Conservation (phyloP, 1,140 invertebrate species). For the Muscidifurax raptorellus region DNA sequence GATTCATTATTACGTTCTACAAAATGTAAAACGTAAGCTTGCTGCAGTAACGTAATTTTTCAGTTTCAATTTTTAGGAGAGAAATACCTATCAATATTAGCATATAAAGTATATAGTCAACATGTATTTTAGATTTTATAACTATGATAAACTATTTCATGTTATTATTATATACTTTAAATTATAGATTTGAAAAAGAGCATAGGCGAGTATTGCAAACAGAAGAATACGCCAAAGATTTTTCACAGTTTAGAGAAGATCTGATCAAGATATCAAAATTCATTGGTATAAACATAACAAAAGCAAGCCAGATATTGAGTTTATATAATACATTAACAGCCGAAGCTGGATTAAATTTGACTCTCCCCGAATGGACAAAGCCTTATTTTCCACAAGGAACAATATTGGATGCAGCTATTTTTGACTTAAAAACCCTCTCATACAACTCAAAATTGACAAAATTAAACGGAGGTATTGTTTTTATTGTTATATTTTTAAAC, state of each 20-base stretch:
- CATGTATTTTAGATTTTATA: too few relatives aligned
- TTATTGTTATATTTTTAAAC: neutral
- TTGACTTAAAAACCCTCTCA: neutral
- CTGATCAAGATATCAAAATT: neutral
- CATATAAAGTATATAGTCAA: too few relatives aligned
- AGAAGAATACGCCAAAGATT: neutral
- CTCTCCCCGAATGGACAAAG: neutral
- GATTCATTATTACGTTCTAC: conserved; percentile 57
- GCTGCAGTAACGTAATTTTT: too few relatives aligned
- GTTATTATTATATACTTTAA: neutral
- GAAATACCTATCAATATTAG: too few relatives aligned
- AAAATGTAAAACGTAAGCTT: conserved; percentile 39
- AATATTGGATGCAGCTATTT: neutral
- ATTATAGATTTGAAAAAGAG: neutral
- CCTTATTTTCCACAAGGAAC: neutral
- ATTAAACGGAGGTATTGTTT: neutral
- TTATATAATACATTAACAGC: neutral
- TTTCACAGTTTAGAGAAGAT: neutral
- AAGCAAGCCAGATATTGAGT: neutral
- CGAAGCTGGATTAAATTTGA: neutral
- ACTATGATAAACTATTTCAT: too few relatives aligned
- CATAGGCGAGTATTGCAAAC: neutral
- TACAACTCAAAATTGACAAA: neutral
- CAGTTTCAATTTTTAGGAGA: too few relatives aligned
- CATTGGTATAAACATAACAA: neutral